Base-by-base conservation (phyloP, 2,888 invertebrate genomes). In the Ormyrus nitidulus region DNA sequence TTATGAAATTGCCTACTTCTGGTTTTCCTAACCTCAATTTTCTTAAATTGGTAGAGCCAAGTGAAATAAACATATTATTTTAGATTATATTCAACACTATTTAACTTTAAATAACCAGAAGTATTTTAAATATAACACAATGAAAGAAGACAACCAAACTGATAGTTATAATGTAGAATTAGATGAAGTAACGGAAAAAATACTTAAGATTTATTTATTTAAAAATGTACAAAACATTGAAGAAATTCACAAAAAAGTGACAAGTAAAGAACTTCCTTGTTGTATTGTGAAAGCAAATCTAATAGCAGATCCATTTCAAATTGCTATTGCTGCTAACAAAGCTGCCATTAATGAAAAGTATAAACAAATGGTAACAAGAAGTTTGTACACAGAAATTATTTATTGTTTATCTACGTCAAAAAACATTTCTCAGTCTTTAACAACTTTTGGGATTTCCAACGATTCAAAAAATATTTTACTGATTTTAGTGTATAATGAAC, bases 361-460 rank as follows among this genome's bases (percentile, higher is more conserved):
- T 1, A 87, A 89, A 10, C 89, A 88, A 54, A 90, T 94, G 87
- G 92, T 93, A 0, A 95, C 95, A 0, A 93, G 92, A 85, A 92
- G 92, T 8, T 85, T 95, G 0, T 93, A 91, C 86, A 92, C 94
- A 0, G 95, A 95, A 90, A 92, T 95, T 68, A 86, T 95, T 19
- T 95, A 92, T 86, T 94, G 94, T 88, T 90, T 95, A 79, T 95
- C 95, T 0, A 89, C 93, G 0, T 93, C 94, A 0, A 94, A 93
- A 86, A 95, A 94, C 84, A 95, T 95, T 82, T 92, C 93, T 5
- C 93, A 93, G 83, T 94, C 95, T 81, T 90, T 96, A 69, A 91
- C 88, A 70, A 93, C 92, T 80, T 95, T 95, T 90, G 95, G 95
- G 0, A 92, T 94, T 19, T 88, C 90, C 65, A 92, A 92, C 74